Percentiles rank a stretch among this genome's conserved stretches.
Conservation (phyloP, 2,113 vertebrate genomes). For the Varanus salvator region DNA sequence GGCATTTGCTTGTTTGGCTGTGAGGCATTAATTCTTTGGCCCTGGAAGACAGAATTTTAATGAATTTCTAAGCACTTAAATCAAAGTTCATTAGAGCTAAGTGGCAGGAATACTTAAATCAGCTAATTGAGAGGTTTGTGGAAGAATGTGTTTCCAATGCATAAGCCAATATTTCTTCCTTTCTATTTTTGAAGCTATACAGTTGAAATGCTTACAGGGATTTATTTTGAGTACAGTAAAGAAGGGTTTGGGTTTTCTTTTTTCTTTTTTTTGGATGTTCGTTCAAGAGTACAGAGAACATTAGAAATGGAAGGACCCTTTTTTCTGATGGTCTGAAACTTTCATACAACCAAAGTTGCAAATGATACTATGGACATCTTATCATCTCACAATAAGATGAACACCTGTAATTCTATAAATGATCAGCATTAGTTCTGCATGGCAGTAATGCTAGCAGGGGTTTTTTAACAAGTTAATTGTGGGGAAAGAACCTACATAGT, state of each 20-base stretch:
- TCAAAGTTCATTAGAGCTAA: constrained; percentile 26
- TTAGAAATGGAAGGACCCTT: constrained; percentile 38
- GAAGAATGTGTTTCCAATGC: constrained; percentile 13
- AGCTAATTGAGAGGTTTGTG: constrained; percentile 16
- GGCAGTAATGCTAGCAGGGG: constrained; percentile 43
- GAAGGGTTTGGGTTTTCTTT: not conserved
- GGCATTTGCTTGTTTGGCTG: constrained; percentile 68
- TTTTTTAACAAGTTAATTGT: constrained; percentile 34
- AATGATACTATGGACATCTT: constrained; percentile 37
- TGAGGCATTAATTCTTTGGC: constrained; percentile 56
- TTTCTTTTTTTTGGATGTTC: constrained; percentile 36
- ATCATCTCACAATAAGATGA: constrained; percentile 31
- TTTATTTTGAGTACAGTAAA: constrained; percentile 33
- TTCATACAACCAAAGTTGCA: constrained; percentile 49
- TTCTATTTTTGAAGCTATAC: constrained; percentile 28
- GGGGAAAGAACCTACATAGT: constrained; percentile 45
- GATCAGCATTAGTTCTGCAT: constrained; percentile 51
- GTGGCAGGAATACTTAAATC: constrained; percentile 35
- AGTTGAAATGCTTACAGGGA: constrained; percentile 37
- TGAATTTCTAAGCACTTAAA: constrained; percentile 43
- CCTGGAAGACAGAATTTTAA: constrained; percentile 67
- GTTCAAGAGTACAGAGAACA: constrained; percentile 45
- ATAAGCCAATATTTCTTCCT: constrained; percentile 20
- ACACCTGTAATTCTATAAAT: constrained; percentile 38
- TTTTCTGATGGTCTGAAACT: constrained; percentile 35